phyloP scores from a whole-genome alignment of 2,797 vertebrate species.

The Chiloscyllium punctatum region DNA sequence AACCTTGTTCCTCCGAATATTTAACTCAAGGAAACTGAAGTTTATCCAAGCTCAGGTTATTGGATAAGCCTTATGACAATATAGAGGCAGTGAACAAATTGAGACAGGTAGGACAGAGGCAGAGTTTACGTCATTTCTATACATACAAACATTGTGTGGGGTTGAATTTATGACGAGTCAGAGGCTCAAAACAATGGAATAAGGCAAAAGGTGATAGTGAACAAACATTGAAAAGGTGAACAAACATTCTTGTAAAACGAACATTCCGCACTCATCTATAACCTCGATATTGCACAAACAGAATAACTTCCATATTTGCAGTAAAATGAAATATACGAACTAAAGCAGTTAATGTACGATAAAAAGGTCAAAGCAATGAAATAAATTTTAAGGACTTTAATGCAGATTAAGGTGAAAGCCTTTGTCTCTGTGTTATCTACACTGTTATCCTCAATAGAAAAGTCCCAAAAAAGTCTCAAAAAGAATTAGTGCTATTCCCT shows the following conservation, averaged over 20 bases:
- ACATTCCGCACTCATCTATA: background rate
- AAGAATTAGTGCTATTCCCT: background rate
- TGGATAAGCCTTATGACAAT: background rate
- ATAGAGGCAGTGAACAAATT: background rate
- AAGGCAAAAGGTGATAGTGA: background rate
- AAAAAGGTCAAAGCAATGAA: background rate
- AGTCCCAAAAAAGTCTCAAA: background rate
- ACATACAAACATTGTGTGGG: background rate
- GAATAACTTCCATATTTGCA: background rate
- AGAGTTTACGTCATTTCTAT: background rate
- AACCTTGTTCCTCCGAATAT: background rate
- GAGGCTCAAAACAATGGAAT: too few species aligned
- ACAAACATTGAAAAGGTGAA: background rate
- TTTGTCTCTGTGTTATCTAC: background rate
- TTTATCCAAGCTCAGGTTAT: background rate
- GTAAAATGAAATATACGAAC: background rate
- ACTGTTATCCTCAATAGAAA: background rate
- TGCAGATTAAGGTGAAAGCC: background rate
- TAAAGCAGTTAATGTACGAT: background rate
- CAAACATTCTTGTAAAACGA: background rate
- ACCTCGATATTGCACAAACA: background rate
- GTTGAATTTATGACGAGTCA: background rate
- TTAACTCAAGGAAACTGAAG: background rate
- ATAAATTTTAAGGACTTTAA: background rate
- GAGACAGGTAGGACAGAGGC: background rate